Percentiles rank a stretch among this genome's conserved stretches.
Conservation (phyloP, 2,113 vertebrate species). For the Brevimyrus niger region DNA sequence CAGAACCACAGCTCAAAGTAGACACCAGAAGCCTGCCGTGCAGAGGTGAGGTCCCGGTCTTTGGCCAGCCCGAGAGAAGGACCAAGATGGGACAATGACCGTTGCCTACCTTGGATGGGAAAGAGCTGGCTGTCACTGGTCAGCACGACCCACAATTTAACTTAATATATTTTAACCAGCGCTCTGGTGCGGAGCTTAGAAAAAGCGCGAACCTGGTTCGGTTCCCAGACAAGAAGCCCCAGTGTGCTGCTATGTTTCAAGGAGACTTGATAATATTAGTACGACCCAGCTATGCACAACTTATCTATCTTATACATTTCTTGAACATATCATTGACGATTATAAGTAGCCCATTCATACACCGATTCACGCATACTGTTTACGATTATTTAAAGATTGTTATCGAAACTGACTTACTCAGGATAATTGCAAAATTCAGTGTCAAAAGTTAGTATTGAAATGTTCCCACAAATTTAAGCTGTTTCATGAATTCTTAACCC, state of each 20-base stretch:
- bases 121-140: background rate
- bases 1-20: background rate
- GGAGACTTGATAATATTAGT: background rate
- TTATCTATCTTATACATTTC: background rate
- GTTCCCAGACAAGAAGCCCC: background rate
- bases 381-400: background rate
- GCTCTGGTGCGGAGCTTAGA: background rate
- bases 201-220: background rate
- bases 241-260: background rate
- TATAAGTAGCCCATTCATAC: background rate
- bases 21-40: background rate
- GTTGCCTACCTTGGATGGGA: background rate
- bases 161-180: background rate
- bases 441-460: background rate
- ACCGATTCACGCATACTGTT: background rate
- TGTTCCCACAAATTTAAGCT: background rate
- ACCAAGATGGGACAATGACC: background rate
- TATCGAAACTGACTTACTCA: background rate
- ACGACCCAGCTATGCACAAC: background rate
- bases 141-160: background rate
- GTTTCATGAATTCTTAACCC: background rate
- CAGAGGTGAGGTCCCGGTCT: background rate
- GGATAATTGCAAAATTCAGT: background rate
- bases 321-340: background rate
- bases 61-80: background rate